Conservation (phyloP, 2,888 invertebrate species). For the Athalia cordata region DNA sequence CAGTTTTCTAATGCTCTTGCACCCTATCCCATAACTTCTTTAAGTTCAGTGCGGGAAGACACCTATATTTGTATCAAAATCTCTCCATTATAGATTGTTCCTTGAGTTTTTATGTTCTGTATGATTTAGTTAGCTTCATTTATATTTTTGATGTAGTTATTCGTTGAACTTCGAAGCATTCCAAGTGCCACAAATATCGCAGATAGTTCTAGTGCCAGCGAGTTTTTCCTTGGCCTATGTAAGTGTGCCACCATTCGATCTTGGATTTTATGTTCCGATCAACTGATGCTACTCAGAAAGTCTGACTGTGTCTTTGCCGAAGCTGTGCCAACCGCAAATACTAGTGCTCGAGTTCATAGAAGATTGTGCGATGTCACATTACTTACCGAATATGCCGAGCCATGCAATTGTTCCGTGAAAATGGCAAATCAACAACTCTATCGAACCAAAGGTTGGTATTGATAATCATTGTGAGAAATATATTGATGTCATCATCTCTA, state of each 20-base stretch:
- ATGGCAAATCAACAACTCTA: constrained; percentile 65
- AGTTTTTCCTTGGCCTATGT: constrained; percentile 73
- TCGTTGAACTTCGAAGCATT: constrained; percentile 57
- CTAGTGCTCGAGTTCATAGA: constrained; percentile 70
- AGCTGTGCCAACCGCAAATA: constrained; percentile 59
- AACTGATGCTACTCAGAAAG: constrained; percentile 62
- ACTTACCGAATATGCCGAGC: constrained; percentile 59
- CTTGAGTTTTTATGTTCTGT: too few relatives aligned
- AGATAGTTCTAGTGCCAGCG: constrained; percentile 53
- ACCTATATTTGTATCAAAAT: too few relatives aligned
- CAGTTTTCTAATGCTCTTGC: background rate
- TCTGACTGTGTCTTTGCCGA: constrained; percentile 68
- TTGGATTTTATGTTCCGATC: constrained; percentile 72
- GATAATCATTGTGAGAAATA: too few relatives aligned
- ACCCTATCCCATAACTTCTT: background rate
- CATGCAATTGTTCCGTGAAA: constrained; percentile 64
- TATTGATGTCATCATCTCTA: too few relatives aligned
- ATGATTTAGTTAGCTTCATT: too few relatives aligned
- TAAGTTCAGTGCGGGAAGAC: too few relatives aligned
- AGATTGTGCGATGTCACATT: constrained; percentile 72
- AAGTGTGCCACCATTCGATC: constrained; percentile 68
- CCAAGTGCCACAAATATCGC: constrained; percentile 36
- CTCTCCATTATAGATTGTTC: too few relatives aligned
- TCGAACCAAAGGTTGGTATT: constrained; percentile 67
- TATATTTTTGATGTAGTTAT: constrained; percentile 52